Evolutionary conservation across 2,888 invertebrate genomes (phyloP).

Genomic region (Oxyteleia sp.): DNA sequence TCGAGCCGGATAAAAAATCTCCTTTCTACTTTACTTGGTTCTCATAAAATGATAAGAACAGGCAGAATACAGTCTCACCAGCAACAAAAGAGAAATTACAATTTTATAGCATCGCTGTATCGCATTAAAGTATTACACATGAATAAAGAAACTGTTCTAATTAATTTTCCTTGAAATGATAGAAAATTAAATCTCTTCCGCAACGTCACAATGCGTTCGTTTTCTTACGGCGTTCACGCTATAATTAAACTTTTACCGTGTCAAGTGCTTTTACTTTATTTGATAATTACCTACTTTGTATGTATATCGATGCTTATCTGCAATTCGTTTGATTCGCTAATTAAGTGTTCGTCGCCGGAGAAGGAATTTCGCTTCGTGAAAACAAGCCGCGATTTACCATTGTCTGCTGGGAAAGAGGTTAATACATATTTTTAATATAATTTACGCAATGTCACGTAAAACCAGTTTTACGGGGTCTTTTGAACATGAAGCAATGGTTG

Average conservation of each 20-base stretch:
- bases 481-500: neutral
- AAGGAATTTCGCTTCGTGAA: constrained; percentile 29
- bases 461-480: constrained; percentile 7
- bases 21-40: neutral
- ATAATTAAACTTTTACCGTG: constrained; percentile 37
- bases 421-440: constrained; percentile 39
- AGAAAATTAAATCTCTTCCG: constrained; percentile 32
- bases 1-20: neutral
- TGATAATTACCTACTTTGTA: constrained; percentile 35
- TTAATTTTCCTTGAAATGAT: constrained; percentile 39
- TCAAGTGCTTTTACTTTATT: constrained; percentile 40
- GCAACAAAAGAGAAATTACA: constrained; percentile 50
- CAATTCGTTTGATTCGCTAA: constrained; percentile 42
- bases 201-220: constrained; percentile 10
- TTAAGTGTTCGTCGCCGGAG: constrained; percentile 24
- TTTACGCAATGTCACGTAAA: constrained; percentile 28
- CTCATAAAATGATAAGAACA: neutral
- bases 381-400: constrained; percentile 28
- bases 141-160: constrained; percentile 31
- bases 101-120: neutral
- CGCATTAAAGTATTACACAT: constrained; percentile 31
- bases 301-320: constrained; percentile 58
- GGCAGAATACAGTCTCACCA: constrained; percentile 21
- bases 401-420: constrained; percentile 53
- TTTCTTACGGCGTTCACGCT: neutral